These are phyloP conservation scores for Zaprionus gabonicus DNA, from an alignment of 1,140 invertebrate genomes.

Conservation along the genomic window DNA sequence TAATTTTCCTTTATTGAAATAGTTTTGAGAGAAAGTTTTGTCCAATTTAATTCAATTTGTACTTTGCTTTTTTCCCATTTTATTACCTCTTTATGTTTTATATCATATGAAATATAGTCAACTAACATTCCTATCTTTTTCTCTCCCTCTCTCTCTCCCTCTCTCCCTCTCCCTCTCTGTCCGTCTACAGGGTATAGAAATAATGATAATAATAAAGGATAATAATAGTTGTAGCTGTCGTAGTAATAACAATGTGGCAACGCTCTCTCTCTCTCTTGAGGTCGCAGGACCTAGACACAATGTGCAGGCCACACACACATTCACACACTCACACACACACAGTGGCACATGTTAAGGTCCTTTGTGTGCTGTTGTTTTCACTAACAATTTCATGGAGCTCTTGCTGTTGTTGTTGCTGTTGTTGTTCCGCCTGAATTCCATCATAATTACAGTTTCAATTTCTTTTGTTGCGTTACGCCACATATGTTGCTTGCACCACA, in stretches of 20 bases:
- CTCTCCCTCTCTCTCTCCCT: background rate
- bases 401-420: conserved; percentile 34
- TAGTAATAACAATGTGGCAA: conserved; percentile 1
- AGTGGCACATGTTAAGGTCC: background rate
- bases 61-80: too few species aligned
- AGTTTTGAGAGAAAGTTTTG: too few species aligned
- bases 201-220: conserved; percentile 7
- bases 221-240: background rate
- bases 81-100: too few species aligned
- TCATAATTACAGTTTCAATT: conserved; percentile 72
- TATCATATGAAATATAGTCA: too few species aligned
- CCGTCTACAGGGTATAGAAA: background rate
- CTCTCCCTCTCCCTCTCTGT: background rate
- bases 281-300: conserved; percentile 7
- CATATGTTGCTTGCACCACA: conserved; percentile 25
- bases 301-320: conserved; percentile 7
- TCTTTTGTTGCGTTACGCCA: conserved; percentile 54
- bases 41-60: too few species aligned
- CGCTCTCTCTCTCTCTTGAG: background rate
- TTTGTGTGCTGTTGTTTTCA: conserved; percentile 27
- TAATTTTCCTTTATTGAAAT: too few species aligned
- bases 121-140: background rate
- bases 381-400: conserved; percentile 3
- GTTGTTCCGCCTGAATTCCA: conserved; percentile 32
- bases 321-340: background rate